These are phyloP conservation scores for Notolepis coatsorum DNA, from an alignment of 2,797 vertebrate species.

Conservation along the genomic window DNA sequence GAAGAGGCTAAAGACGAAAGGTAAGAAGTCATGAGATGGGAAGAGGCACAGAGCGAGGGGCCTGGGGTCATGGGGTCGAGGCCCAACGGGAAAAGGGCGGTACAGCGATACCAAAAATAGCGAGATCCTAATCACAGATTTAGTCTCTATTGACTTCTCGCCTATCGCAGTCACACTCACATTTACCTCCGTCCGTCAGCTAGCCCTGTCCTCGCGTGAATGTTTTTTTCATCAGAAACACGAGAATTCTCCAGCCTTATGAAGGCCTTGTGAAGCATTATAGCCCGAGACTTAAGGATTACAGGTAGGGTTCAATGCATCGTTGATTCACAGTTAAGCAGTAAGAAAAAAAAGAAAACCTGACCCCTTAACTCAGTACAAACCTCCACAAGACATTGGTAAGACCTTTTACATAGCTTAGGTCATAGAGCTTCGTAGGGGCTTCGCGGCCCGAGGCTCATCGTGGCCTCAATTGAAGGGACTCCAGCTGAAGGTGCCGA, in stretches of 20 bases:
- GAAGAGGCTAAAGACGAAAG: conserved; percentile 4
- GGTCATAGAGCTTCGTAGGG: conserved; percentile 28
- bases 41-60: conserved; percentile 11
- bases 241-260: too few species aligned
- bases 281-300: conserved; percentile 11
- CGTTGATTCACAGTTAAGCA: neutral
- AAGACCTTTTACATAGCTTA: neutral
- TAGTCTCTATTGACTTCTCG: neutral
- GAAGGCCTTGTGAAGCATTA: conserved; percentile 4
- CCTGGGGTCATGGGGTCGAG: neutral
- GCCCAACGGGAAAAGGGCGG: neutral
- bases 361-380: neutral
- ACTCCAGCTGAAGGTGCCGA: conserved; percentile 86
- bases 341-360: neutral
- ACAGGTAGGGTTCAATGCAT: neutral
- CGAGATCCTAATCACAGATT: neutral
- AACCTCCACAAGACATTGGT: neutral
- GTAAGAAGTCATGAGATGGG: neutral
- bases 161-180: neutral
- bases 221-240: conserved; percentile 20
- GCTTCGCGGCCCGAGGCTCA: conserved; percentile 21
- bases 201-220: neutral
- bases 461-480: conserved; percentile 71
- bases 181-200: neutral
- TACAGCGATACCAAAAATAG: neutral